A percentile compares a stretch with the other conserved stretches of the same genome.
Evolutionary conservation across 2,888 invertebrate species (phyloP).

Genomic region (Thymelicus lineola): DNA sequence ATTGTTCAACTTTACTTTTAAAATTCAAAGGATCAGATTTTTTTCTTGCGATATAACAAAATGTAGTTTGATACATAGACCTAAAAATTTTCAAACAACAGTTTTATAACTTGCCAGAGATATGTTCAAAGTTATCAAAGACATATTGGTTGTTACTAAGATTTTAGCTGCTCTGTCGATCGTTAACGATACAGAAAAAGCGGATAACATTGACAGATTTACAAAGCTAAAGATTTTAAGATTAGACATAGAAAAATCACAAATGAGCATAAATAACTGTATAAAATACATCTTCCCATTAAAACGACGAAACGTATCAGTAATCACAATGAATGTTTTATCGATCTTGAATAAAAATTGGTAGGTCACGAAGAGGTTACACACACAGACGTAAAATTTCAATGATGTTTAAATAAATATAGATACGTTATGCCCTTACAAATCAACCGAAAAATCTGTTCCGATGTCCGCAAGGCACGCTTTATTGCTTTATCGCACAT

Average conservation of each 20-base stretch:
- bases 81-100: no score
- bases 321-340: slow-evolving; percentile 18
- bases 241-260: neutral
- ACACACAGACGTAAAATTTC: slow-evolving; percentile 46
- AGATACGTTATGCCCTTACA: no score
- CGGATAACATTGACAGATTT: neutral
- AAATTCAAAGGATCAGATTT: no score
- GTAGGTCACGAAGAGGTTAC: slow-evolving; percentile 30
- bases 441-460: no score
- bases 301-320: slow-evolving; percentile 3
- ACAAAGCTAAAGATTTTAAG: neutral
- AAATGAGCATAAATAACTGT: neutral
- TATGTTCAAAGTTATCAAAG: neutral
- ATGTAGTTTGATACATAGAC: no score
- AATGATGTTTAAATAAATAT: no score
- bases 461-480: no score
- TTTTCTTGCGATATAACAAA: no score
- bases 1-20: no score
- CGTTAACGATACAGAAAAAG: neutral
- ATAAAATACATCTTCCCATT: neutral
- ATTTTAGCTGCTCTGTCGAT: neutral
- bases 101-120: no score
- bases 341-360: slow-evolving; percentile 42
- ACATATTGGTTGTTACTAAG: neutral
- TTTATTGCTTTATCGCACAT: no score